Conservation (phyloP, 2,797 vertebrate species). For the Aplochiton taeniatus region DNA sequence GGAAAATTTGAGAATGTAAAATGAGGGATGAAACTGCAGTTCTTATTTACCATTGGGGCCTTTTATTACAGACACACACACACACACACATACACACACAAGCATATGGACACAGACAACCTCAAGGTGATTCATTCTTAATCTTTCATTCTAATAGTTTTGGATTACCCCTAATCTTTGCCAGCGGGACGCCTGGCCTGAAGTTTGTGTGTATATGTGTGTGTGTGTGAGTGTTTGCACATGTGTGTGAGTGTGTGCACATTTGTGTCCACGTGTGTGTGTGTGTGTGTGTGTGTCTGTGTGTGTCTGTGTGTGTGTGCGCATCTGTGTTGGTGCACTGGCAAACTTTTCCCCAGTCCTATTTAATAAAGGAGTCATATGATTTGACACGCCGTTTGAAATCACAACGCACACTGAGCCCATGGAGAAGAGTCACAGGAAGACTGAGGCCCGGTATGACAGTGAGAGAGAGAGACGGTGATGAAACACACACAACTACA, state of each 20-base stretch:
- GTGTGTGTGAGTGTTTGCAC: constrained; percentile 7
- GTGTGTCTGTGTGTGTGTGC: constrained; percentile 2
- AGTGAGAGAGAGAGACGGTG: neutral
- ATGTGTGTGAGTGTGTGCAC: constrained; percentile 19
- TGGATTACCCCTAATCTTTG: constrained; percentile 77
- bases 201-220: constrained; percentile 12
- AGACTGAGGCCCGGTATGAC: too few relatives aligned
- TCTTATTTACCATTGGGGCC: constrained; percentile 30
- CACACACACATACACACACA: neutral
- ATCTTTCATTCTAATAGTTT: constrained; percentile 76
- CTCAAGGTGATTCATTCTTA: constrained; percentile 72
- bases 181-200: constrained; percentile 61
- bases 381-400: constrained; percentile 11
- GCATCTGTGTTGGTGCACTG: constrained; percentile 13
- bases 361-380: constrained; percentile 14
- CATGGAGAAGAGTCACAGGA: too few relatives aligned
- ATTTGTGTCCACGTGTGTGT: too few relatives aligned
- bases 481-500: neutral
- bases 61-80: constrained; percentile 16
- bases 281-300: constrained; percentile 31
- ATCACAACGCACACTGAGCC: too few relatives aligned
- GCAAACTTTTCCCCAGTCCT: constrained; percentile 34
- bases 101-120: constrained; percentile 1
- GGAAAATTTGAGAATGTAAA: constrained; percentile 6
- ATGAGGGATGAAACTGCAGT: constrained; percentile 37